Percentiles rank a stretch among this genome's conserved stretches.
These are phyloP conservation scores for Denticeps clupeoides DNA, from an alignment of 2,797 vertebrate species.

Conservation along the genomic window DNA sequence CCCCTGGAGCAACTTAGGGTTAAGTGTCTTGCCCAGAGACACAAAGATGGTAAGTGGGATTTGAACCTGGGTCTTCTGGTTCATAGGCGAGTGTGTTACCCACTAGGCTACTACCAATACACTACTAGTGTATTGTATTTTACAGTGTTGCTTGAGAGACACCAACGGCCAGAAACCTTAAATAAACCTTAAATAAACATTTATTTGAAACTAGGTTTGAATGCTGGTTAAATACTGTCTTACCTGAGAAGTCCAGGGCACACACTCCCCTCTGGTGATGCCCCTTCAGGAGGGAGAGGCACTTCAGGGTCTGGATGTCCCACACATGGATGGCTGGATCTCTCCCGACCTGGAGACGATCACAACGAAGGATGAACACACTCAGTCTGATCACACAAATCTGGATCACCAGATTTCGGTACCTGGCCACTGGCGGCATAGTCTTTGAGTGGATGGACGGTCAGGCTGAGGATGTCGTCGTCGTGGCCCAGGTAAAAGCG, in stretches of 20 bases:
- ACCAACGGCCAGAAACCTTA: no score
- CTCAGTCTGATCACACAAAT: no score
- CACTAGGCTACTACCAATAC: no score
- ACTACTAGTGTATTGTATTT: no score
- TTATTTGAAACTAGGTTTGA: no score
- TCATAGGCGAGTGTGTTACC: no score
- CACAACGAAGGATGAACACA: background rate
- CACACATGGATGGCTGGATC: conserved; percentile 88
- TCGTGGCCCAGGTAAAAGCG: conserved; percentile 87
- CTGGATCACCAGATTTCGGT: background rate
- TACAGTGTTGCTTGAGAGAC: no score
- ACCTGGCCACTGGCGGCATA: conserved; percentile 86
- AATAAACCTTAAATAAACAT: no score
- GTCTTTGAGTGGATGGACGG: conserved; percentile 84
- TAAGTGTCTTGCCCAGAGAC: no score
- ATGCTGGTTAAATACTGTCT: background rate
- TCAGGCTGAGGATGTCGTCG: conserved; percentile 84
- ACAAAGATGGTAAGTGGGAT: no score
- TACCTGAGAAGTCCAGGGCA: conserved; percentile 88
- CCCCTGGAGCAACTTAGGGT: no score
- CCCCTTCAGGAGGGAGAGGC: conserved; percentile 81
- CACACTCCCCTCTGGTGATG: conserved; percentile 85
- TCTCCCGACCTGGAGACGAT: conserved; percentile 75
- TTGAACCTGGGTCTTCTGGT: no score
- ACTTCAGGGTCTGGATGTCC: conserved; percentile 86